Evolutionary conservation across 2,888 invertebrate species (phyloP).

Genomic region (Clivina fossor): DNA sequence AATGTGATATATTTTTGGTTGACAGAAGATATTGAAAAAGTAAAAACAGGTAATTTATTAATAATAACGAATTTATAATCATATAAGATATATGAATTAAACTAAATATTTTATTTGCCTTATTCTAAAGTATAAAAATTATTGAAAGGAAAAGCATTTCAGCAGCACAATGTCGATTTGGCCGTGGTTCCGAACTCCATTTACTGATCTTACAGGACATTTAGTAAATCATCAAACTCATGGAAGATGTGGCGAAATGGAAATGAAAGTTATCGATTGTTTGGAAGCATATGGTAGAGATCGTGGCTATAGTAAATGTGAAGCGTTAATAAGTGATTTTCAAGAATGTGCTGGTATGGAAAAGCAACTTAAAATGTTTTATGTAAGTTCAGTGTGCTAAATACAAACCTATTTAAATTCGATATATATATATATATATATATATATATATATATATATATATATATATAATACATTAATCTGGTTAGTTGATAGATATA

Average conservation of each 20-base stretch:
- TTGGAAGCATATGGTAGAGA: constrained; percentile 77
- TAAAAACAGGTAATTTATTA: too few species aligned
- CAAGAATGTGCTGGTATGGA: constrained; percentile 65
- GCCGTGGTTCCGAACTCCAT: constrained; percentile 68
- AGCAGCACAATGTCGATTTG: constrained; percentile 58
- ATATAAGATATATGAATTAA: constrained; percentile 2
- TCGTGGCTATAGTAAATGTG: constrained; percentile 65
- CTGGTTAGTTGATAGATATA: too few species aligned
- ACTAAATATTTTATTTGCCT: neutral
- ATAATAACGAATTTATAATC: too few species aligned
- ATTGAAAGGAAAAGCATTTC: neutral
- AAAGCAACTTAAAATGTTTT: constrained; percentile 63
- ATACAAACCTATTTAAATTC: too few species aligned
- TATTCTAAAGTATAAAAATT: neutral
- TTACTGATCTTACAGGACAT: constrained; percentile 71
- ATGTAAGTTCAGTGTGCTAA: constrained; percentile 54
- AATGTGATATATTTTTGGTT: too few species aligned
- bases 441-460: too few species aligned
- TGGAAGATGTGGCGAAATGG: constrained; percentile 67
- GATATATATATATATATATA: too few species aligned
- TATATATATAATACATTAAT: too few species aligned
- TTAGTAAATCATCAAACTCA: constrained; percentile 66
- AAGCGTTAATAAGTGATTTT: constrained; percentile 65
- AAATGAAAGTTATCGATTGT: constrained; percentile 73
- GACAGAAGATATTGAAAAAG: constrained; percentile 28